Conservation (phyloP, 2,888 invertebrate genomes). For the Eremobia ochroleuca region DNA sequence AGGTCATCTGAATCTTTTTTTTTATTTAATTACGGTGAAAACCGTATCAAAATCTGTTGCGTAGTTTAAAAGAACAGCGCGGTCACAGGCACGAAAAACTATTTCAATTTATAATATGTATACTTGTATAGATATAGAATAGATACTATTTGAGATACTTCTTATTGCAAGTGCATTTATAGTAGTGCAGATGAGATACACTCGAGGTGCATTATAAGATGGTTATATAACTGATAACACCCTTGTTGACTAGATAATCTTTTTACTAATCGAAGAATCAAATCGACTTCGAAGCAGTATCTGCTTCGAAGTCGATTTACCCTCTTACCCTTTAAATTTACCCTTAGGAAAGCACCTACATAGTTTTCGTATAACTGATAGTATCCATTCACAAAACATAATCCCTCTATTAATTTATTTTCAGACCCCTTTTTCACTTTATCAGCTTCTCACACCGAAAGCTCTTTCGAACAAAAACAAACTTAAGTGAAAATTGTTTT, state of each 20-base stretch:
- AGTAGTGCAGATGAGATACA: background rate
- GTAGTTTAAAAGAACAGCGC: no score
- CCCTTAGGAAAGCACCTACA: background rate
- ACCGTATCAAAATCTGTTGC: no score
- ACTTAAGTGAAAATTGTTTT: slow-evolving; percentile 29
- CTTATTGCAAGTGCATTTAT: background rate
- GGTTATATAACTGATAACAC: background rate
- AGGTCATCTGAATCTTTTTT: no score
- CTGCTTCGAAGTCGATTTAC: no score
- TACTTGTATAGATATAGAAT: no score
- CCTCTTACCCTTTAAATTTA: no score
- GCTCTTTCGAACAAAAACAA: slow-evolving; percentile 2
- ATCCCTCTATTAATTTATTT: background rate
- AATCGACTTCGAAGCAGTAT: background rate
- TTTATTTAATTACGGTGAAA: no score
- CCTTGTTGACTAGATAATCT: background rate
- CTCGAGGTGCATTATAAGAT: background rate
- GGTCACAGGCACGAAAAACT: no score
- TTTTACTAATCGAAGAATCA: no score
- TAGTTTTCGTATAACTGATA: background rate
- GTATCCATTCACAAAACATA: background rate
- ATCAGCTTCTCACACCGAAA: background rate
- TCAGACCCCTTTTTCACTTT: background rate
- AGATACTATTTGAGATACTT: background rate
- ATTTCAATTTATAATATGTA: no score